These are phyloP conservation scores for Apodemus agrarius DNA, from an alignment of 2,797 vertebrate species.

Conservation along the genomic window DNA sequence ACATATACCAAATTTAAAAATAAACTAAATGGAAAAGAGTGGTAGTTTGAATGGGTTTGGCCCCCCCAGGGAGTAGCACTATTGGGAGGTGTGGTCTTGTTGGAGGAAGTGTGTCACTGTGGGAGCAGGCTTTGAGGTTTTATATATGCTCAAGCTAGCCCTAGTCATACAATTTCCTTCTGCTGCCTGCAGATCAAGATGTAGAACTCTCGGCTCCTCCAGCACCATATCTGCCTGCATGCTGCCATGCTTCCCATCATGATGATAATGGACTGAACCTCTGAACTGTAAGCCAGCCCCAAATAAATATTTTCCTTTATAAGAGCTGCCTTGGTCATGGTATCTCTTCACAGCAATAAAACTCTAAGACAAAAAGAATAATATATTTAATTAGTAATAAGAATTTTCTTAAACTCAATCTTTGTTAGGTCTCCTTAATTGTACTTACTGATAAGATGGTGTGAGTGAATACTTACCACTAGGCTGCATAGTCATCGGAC, in stretches of 20 bases:
- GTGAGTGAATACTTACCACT: slow-evolving; percentile 77
- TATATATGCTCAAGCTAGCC: not conserved
- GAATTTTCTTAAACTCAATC: slow-evolving; percentile 52
- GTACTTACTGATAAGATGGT: not conserved
- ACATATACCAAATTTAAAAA: not conserved
- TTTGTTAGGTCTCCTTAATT: slow-evolving; percentile 55
- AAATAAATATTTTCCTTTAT: not conserved
- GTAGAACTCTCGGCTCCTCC: not conserved
- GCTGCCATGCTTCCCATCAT: not conserved
- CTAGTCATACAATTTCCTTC: not conserved
- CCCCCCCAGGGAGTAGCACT: not conserved
- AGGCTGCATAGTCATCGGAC: slow-evolving; percentile 78
- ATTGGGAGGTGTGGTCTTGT: not conserved
- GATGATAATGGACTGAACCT: not conserved
- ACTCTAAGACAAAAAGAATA: not conserved
- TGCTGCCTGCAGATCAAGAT: not conserved
- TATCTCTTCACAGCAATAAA: not conserved
- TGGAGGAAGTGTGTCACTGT: not conserved
- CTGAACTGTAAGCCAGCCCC: not conserved
- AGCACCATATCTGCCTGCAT: not conserved
- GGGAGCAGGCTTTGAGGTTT: too few relatives aligned
- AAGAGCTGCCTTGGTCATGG: not conserved
- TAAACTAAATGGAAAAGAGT: not conserved
- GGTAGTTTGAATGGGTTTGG: not conserved
- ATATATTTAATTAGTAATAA: slow-evolving; percentile 19